Evolutionary conservation across 2,888 invertebrate genomes (phyloP), one percentile per base, ranked within the genome.

Genomic region (Autographa pulchrina): DNA sequence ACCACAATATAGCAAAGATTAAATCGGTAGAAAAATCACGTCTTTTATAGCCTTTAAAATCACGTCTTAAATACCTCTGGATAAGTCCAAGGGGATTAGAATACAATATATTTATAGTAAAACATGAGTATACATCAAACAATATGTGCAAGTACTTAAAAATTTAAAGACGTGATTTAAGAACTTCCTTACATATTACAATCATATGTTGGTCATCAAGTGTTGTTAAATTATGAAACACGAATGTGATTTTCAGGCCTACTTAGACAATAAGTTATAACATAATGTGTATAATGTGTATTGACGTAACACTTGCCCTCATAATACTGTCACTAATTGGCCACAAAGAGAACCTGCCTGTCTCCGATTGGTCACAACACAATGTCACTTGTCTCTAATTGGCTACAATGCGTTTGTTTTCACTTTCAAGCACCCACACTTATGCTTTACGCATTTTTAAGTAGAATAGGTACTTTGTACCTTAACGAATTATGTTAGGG

Each of bases 351-450:
- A 48, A 6, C 6, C n/a, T n/a, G n/a, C 48, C 25, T 13, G 54
- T 56, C 54, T 13, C 54, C 25, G 14, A 56, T 56, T 56, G 13
- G 54, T 56, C 25, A 56, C 54, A 56, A 56, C 25, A 25, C 54
- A 56, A 20, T 56, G 25, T 56, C 25, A 25, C 54, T 20, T 25
- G 20, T 56, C 54, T 56, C 25, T 56, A 25, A 32, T 31, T 32
- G 5, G 25, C 31, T 56, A 73, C 66, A 78, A 67, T 31, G 43
- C 63, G 48, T 74, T 75, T 75, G 74, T 74, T 52, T 62, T 60
- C 79, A 78, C 74, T 75, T 78, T 75, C 79, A 13, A 64, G 4
- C 54, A 13, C 4, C 58, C 20, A 38, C 58, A 16, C 54, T 56
- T 56, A 61, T 64, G 41, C 5, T 63, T 66, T 62, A 78, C 62